These are phyloP conservation scores for Polietes domitor DNA, from an alignment of 2,888 invertebrate genomes.

Conservation along the genomic window DNA sequence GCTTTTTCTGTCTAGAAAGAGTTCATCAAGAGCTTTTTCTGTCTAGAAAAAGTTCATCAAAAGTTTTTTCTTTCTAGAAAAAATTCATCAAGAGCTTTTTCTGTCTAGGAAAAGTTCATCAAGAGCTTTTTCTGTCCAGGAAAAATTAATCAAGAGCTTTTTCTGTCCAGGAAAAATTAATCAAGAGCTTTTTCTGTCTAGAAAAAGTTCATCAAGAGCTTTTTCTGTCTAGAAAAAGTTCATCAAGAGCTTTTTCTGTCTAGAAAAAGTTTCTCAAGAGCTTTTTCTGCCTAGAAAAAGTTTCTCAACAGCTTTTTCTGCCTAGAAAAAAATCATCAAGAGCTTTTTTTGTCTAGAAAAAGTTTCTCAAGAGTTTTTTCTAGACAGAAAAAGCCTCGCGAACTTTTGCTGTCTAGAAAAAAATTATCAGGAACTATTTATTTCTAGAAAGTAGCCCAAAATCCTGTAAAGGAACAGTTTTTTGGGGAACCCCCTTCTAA, in stretches of 20 bases:
- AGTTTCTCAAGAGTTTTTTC: neutral
- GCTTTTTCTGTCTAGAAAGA: neutral
- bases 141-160: neutral
- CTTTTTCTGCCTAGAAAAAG: neutral
- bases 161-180: neutral
- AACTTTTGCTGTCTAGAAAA: neutral
- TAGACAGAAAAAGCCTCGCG: neutral
- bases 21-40: neutral
- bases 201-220: neutral
- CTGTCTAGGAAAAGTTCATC: constrained; percentile 1
- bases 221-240: neutral
- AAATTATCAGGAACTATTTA: neutral
- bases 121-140: neutral
- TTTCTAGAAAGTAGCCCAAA: neutral
- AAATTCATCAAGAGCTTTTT: neutral
- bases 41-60: neutral
- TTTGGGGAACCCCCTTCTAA: neutral
- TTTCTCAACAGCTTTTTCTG: neutral
- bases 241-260: neutral
- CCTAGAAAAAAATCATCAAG: neutral
- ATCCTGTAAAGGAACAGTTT: neutral
- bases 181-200: neutral
- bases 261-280: neutral
- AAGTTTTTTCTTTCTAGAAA: neutral
- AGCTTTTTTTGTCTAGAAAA: neutral